Evolutionary conservation across 2,888 invertebrate species (phyloP).

Genomic region (Cosmorhoe ocellata): DNA sequence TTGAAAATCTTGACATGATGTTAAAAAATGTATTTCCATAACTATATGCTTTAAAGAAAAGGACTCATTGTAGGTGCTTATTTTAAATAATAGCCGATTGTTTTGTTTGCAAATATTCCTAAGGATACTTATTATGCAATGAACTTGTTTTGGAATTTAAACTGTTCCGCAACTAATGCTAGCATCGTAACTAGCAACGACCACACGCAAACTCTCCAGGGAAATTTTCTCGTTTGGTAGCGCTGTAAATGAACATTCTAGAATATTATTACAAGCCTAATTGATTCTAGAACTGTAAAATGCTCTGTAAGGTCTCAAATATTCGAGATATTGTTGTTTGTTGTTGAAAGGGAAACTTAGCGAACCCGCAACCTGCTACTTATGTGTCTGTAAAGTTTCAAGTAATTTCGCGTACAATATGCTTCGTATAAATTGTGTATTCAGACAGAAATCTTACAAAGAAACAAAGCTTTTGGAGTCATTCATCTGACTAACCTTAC

Average conservation of each 20-base stretch:
- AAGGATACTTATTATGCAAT: too few relatives aligned
- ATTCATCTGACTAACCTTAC: background rate
- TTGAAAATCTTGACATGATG: too few relatives aligned
- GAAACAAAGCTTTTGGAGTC: constrained; percentile 1
- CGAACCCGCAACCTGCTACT: constrained; percentile 30
- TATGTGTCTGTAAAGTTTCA: constrained; percentile 33
- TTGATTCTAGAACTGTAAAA: constrained; percentile 21
- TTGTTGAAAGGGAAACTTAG: constrained; percentile 27
- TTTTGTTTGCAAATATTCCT: too few relatives aligned
- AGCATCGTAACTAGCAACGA: background rate
- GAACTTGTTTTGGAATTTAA: too few relatives aligned
- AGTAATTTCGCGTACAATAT: constrained; percentile 26
- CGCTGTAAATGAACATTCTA: constrained; percentile 18
- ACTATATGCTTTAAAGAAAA: too few relatives aligned
- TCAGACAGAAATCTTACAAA: constrained; percentile 23
- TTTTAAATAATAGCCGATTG: too few relatives aligned
- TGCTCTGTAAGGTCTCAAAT: constrained; percentile 19
- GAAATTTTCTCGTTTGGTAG: constrained; percentile 18
- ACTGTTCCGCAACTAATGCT: background rate
- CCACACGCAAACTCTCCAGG: constrained; percentile 1
- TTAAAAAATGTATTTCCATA: too few relatives aligned
- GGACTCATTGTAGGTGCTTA: too few relatives aligned
- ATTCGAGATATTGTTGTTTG: constrained; percentile 28
- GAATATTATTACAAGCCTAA: constrained; percentile 22
- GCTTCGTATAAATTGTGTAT: constrained; percentile 17